Percentiles rank a stretch among this genome's conserved stretches.
Evolutionary conservation across 2,113 vertebrate species (phyloP).

Genomic region (Bothrops jararaca): DNA sequence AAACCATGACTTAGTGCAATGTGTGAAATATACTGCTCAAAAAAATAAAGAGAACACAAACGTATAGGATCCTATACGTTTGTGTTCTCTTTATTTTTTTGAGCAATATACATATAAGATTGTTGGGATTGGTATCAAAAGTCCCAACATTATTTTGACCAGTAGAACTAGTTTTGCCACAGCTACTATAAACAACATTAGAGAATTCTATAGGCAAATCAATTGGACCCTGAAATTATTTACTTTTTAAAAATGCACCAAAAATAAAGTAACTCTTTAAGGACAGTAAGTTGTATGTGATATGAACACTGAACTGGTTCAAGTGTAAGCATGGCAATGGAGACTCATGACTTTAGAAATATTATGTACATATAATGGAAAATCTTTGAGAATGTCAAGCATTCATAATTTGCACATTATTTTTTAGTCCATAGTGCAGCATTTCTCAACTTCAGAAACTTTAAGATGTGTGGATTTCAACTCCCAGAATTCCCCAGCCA

Average conservation of each 20-base stretch:
- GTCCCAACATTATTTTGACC: neutral
- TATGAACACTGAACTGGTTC: neutral
- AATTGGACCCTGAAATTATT: neutral
- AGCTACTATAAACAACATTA: neutral
- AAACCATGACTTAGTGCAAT: no score
- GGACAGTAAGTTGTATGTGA: neutral
- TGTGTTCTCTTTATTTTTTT: no score
- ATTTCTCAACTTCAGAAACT: no score
- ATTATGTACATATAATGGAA: neutral
- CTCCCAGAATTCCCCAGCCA: no score
- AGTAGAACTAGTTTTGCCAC: slow-evolving; percentile 12
- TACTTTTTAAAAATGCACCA: neutral
- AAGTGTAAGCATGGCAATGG: neutral
- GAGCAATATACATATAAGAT: neutral
- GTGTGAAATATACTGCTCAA: no score
- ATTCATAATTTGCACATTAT: neutral
- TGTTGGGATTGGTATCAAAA: neutral
- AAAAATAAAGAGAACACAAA: no score
- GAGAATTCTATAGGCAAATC: neutral
- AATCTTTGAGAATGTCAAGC: neutral
- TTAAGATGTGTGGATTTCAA: no score
- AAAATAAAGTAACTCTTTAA: neutral
- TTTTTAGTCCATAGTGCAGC: neutral
- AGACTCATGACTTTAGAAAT: neutral
- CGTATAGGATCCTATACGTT: no score